These are phyloP conservation scores for Tympanuchus pallidicinctus DNA, from an alignment of 2,113 vertebrate species.

Conservation along the genomic window DNA sequence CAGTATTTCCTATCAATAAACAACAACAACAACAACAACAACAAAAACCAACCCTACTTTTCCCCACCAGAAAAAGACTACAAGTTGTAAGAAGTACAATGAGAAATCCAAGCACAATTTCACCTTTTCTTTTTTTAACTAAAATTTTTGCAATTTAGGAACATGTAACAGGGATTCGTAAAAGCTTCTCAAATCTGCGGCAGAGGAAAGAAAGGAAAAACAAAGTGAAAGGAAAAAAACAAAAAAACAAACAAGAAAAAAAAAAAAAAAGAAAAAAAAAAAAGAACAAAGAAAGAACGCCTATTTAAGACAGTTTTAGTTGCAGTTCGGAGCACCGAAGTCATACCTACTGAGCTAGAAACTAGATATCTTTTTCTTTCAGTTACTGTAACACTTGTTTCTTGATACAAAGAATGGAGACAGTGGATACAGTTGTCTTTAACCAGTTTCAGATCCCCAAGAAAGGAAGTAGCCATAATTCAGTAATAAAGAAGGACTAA, in stretches of 20 bases:
- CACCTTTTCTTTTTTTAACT: not conserved
- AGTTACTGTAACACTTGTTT: conserved; percentile 37
- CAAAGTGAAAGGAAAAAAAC: not conserved
- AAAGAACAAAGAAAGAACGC: not conserved
- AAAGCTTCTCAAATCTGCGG: not conserved
- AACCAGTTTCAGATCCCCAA: too few species aligned
- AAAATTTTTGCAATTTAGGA: not conserved
- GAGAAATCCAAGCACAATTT: not conserved
- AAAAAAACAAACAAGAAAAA: not conserved
- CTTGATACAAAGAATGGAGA: not conserved
- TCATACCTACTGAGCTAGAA: not conserved
- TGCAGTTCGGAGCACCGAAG: conserved; percentile 4
- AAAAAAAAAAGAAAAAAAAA: too few species aligned
- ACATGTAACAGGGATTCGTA: not conserved
- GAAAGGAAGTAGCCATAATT: too few species aligned
- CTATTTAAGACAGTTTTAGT: not conserved
- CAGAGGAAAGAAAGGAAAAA: not conserved
- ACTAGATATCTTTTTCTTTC: conserved; percentile 21
- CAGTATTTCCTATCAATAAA: not conserved
- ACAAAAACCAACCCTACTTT: not conserved
- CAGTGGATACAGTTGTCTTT: too few species aligned
- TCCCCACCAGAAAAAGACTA: not conserved
- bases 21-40: not conserved
- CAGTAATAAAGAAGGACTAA: too few species aligned
- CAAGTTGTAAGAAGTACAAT: not conserved